phyloP scores from a whole-genome alignment of 2,113 vertebrate genomes.

The Podarcis muralis region DNA sequence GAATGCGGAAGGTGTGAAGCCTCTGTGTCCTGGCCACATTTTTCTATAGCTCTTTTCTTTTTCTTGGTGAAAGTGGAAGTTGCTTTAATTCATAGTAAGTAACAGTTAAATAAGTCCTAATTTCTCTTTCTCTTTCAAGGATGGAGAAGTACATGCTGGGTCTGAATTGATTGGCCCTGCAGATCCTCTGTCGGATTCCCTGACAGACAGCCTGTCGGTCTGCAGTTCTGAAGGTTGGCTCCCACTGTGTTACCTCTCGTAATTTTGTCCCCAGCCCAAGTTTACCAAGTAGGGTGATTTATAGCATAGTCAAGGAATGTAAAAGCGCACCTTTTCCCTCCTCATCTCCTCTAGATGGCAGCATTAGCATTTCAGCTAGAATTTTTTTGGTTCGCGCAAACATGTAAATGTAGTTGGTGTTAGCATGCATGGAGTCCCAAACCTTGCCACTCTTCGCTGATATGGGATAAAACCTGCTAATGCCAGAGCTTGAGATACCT shows the following conservation, averaged over 20 bases:
- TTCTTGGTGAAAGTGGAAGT: not conserved
- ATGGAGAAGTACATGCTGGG: conserved; percentile 92
- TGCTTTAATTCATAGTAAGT: not conserved
- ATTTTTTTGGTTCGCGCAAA: not conserved
- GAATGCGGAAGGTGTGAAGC: not conserved
- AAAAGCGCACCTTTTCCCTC: not conserved
- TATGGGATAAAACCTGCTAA: rapidly evolving
- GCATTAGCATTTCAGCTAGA: conserved; percentile 34
- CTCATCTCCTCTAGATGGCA: conserved; percentile 70
- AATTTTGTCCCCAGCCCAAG: conserved; percentile 6
- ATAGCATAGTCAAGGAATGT: rapidly evolving
- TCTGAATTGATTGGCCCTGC: conserved; percentile 96
- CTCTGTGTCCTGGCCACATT: not conserved
- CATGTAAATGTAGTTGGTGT: not conserved
- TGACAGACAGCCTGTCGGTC: conserved; percentile 88
- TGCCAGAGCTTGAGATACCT: not conserved
- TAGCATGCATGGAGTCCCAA: not conserved
- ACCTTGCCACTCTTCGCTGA: not conserved
- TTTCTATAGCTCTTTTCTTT: not conserved
- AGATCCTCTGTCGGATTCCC: conserved; percentile 83
- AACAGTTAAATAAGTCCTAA: not conserved
- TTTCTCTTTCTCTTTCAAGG: conserved; percentile 75
- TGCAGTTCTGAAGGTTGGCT: conserved; percentile 91
- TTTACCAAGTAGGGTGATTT: not conserved
- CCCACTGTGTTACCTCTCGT: not conserved